Base-by-base conservation (phyloP, 1,140 invertebrate species). In the Bilobella aurantiaca region DNA sequence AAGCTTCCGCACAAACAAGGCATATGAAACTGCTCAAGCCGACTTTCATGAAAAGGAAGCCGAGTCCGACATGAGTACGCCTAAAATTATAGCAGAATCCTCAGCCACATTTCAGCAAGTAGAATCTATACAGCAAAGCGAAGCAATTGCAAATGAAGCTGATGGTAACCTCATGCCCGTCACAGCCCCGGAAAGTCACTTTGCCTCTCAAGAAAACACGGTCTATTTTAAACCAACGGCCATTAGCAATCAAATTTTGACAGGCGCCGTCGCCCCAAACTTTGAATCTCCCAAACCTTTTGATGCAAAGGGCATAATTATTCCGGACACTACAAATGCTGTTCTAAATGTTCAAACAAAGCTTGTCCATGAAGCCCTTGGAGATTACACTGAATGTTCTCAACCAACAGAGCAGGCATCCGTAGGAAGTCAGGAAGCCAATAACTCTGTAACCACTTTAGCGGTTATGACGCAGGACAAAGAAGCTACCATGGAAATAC, bases 261-360 rank as follows among this genome's bases (percentile, higher is more conserved):
- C 58, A 8, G 58, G 58, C 8, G 8, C 5, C 14, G 28, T 59
- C 8, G 28, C 58, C 3, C 28, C 58, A 31, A 23, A 14, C 3
- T 34, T 59, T 18, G 28, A 29, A 29, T 3, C 58, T 59, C 12
- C 12, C 5, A 59, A 59, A 23, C 8, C 5, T 8, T 8, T 25
- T 23, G 58, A 59, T 14, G 29, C 18, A 3, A 14, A 29, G 5
- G 58, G 58, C 14, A 14, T 8, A 59, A 59, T 59, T 29, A 59
- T 59, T 34, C 58, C 58, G 3, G 25, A 59, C 28, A 59, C 58
- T 8, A 59, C 58, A 29, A 59, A 59, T 34, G 58, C 58, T 8
- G 32, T 59, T 5, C 28, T 59, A 29, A 29, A 59, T 18, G 28
- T 59, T 23, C 23, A 59, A 23, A 23, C 8, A 23, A 53, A 53